A percentile compares a stretch with the other conserved stretches of the same genome.
Conservation (phyloP, 2,113 vertebrate genomes). For the Cariama cristata region DNA sequence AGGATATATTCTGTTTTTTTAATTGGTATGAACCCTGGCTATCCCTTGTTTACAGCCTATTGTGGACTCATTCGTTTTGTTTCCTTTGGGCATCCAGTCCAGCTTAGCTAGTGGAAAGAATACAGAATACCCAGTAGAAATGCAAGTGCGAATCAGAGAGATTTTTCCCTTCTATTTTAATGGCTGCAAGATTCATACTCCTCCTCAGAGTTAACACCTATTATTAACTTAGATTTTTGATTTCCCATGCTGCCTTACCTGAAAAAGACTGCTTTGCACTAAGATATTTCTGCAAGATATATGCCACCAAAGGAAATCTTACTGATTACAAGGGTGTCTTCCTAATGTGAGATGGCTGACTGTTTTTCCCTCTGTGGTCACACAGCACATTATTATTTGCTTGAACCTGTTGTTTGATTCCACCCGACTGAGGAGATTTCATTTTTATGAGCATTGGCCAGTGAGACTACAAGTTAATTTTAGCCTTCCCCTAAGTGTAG, state of each 20-base stretch:
- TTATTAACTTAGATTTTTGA: conserved; percentile 4
- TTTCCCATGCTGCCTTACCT: conserved; percentile 7
- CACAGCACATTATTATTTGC: neutral
- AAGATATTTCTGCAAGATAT: neutral
- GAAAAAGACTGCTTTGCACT: neutral
- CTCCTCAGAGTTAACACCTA: neutral
- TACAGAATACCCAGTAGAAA: conserved; percentile 12
- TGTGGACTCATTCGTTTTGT: neutral
- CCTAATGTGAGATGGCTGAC: neutral
- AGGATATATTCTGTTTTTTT: neutral
- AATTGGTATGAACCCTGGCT: neutral
- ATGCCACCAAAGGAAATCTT: neutral
- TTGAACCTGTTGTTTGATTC: neutral
- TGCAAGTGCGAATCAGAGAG: neutral
- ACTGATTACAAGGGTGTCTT: neutral
- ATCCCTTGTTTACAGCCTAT: neutral
- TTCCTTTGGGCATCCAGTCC: neutral
- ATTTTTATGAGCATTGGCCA: neutral
- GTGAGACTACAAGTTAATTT: neutral
- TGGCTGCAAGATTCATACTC: neutral
- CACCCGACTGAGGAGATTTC: neutral
- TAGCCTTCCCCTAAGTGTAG: neutral
- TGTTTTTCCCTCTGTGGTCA: neutral
- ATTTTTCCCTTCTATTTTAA: neutral
- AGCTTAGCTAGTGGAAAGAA: neutral